Evolutionary conservation across 1,140 invertebrate species (phyloP).

Genomic region (Heterodera carotae): DNA sequence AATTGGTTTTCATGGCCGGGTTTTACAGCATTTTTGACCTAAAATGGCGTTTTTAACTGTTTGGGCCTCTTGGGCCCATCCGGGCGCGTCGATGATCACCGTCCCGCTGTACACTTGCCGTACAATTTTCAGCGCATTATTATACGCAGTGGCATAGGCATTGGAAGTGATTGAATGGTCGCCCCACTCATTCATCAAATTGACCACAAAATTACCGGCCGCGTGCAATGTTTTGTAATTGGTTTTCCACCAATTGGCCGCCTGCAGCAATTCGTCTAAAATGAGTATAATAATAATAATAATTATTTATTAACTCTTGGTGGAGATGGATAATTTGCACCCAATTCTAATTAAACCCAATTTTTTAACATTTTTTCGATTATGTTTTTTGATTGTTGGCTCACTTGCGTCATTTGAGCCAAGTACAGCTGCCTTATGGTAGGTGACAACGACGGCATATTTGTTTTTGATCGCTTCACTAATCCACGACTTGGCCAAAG

Average conservation of each 20-base stretch:
- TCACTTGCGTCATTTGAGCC: slow-evolving; percentile 3
- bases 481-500: background rate
- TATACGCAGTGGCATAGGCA: background rate
- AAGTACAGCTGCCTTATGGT: background rate
- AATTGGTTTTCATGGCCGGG: background rate
- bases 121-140: slow-evolving; percentile 1
- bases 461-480: background rate
- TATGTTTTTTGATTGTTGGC: background rate
- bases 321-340: too few species aligned
- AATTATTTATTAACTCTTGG: background rate
- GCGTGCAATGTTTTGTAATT: background rate
- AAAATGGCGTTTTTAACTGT: background rate
- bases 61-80: slow-evolving; percentile 1
- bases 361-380: background rate
- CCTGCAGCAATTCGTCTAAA: background rate
- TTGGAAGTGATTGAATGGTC: background rate
- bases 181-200: slow-evolving; percentile 6
- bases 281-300: background rate
- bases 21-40: background rate
- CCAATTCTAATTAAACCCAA: too few species aligned
- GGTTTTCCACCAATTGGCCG: slow-evolving; percentile 4
- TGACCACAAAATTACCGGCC: background rate
- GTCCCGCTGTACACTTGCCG: background rate
- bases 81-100: slow-evolving; percentile 7
- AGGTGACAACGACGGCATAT: background rate